These are phyloP conservation scores for Lochmaea crataegi DNA, from an alignment of 2,888 invertebrate species.

Conservation along the genomic window DNA sequence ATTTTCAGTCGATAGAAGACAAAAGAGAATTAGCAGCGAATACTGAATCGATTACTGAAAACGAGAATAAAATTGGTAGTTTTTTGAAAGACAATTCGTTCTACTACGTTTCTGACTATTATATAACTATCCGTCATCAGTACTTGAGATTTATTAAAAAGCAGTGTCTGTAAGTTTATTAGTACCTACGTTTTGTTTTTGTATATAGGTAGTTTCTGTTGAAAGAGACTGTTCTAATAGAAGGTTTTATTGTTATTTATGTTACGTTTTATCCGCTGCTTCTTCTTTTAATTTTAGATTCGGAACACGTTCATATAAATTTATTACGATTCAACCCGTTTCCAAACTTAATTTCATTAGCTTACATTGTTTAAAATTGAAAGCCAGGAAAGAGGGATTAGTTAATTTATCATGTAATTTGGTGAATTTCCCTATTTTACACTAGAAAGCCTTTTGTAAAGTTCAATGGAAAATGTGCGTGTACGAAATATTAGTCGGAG, in stretches of 20 bases:
- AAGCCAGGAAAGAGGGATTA: slow-evolving; percentile 62
- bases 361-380: slow-evolving; percentile 66
- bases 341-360: slow-evolving; percentile 66
- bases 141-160: no score
- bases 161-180: not conserved
- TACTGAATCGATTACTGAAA: no score
- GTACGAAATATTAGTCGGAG: slow-evolving; percentile 57
- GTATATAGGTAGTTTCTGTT: slow-evolving; percentile 10
- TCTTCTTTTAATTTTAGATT: slow-evolving; percentile 58
- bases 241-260: slow-evolving; percentile 51
- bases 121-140: no score
- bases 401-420: slow-evolving; percentile 65
- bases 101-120: no score
- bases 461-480: slow-evolving; percentile 58
- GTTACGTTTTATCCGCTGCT: slow-evolving; percentile 51
- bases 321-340: slow-evolving; percentile 66
- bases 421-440: slow-evolving; percentile 60
- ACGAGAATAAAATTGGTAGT: no score
- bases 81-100: no score
- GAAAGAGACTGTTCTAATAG: slow-evolving; percentile 26
- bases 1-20: no score
- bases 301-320: slow-evolving; percentile 62
- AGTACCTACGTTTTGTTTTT: slow-evolving; percentile 1
- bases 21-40: no score
- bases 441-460: slow-evolving; percentile 57